Percentiles rank a stretch among this genome's conserved stretches.
These are phyloP conservation scores for Tragelaphus buxtoni DNA, from an alignment of 2,113 vertebrate species.

Conservation along the genomic window DNA sequence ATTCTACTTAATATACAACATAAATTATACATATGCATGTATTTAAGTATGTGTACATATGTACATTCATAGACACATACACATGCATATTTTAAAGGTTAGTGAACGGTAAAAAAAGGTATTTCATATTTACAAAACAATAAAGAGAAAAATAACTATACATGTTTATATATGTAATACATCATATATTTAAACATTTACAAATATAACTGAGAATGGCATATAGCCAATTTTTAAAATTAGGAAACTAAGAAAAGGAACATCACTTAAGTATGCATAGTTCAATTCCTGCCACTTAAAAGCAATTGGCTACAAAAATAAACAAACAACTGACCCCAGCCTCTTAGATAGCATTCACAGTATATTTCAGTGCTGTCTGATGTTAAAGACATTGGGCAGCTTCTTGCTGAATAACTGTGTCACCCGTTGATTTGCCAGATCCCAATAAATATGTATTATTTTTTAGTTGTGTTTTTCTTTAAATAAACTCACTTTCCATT, in stretches of 20 bases:
- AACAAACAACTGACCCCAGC: neutral
- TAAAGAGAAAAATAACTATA: neutral
- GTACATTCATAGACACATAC: neutral
- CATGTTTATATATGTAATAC: neutral
- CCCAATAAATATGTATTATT: neutral
- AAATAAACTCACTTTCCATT: neutral
- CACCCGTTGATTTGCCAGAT: neutral
- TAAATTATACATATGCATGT: neutral
- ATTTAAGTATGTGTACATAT: neutral
- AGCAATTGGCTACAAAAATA: neutral
- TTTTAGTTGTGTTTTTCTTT: neutral
- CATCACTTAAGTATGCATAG: neutral
- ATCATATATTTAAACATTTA: neutral
- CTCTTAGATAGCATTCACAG: neutral
- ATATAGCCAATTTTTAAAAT: neutral
- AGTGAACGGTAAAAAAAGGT: neutral
- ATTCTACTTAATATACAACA: neutral
- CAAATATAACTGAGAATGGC: neutral
- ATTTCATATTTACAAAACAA: neutral
- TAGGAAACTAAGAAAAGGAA: neutral
- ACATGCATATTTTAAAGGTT: neutral
- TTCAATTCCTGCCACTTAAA: neutral
- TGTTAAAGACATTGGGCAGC: neutral
- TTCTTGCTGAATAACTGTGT: neutral
- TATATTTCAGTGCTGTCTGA: accelerated